A percentile compares a stretch with the other conserved stretches of the same genome.
Conservation (phyloP, 2,888 invertebrate genomes). For the Sarcophaga caerulescens region DNA sequence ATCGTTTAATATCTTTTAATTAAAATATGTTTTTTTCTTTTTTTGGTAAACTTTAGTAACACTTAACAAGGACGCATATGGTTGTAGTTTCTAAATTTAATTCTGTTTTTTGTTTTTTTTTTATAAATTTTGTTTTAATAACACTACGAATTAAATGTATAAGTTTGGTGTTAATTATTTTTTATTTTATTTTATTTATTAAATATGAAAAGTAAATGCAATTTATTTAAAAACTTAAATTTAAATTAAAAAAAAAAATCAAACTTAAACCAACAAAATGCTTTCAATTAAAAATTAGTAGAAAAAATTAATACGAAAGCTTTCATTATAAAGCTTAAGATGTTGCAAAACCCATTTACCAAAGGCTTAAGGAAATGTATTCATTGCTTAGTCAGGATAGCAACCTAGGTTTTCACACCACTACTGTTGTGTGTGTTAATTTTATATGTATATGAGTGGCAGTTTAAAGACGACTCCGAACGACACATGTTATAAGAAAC, state of each 20-base stretch:
- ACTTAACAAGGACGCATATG: constrained; percentile 58
- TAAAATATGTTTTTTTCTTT: constrained; percentile 6
- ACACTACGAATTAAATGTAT: constrained; percentile 3
- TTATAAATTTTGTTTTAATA: constrained; percentile 20
- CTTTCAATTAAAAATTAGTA: constrained; percentile 25
- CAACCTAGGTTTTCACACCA: no score
- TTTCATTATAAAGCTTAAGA: background rate
- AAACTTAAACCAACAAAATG: constrained; percentile 64
- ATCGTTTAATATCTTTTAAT: constrained; percentile 1
- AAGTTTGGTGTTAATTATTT: constrained; percentile 15
- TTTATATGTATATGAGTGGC: no score
- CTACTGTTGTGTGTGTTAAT: no score
- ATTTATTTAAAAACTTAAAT: constrained; percentile 16
- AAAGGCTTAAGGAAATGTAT: no score
- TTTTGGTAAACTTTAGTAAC: constrained; percentile 59
- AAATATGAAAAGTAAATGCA: background rate
- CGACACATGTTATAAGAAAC: no score
- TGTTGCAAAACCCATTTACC: no score
- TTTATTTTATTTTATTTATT: background rate
- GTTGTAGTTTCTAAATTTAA: constrained; percentile 4
- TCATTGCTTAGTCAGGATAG: no score
- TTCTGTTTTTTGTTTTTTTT: constrained; percentile 11
- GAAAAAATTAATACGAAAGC: background rate
- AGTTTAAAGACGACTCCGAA: no score
- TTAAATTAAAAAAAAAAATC: constrained; percentile 16